Conservation (phyloP, 2,113 vertebrate species). For the Puntigrus tetrazona region DNA sequence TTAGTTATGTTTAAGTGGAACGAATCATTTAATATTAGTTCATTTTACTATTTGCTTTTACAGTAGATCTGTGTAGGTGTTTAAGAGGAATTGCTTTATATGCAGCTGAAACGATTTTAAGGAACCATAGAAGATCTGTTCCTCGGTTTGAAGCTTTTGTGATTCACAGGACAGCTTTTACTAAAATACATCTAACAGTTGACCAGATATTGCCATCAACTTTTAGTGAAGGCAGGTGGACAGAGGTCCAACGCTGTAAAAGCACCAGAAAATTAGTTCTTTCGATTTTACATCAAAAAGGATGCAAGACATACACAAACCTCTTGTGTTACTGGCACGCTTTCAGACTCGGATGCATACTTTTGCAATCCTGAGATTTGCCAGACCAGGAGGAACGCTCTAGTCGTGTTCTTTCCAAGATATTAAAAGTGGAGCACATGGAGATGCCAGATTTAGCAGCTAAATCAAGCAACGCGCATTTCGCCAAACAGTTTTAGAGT, state of each 20-base stretch:
- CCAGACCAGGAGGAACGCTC: conserved; percentile 41
- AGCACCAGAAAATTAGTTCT: neutral
- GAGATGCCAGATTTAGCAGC: conserved; percentile 41
- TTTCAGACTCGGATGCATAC: no score
- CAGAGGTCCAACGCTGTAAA: neutral
- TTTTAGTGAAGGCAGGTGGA: neutral
- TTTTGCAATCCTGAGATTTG: conserved; percentile 48
- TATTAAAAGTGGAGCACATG: conserved; percentile 33
- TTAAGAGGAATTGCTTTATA: neutral
- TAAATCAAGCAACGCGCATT: conserved; percentile 46
- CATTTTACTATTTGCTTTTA: neutral
- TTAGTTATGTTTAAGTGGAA: no score
- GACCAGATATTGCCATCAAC: neutral
- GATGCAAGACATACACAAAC: neutral
- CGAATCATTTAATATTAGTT: no score
- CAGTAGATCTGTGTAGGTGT: neutral
- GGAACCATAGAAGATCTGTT: neutral
- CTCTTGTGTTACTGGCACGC: neutral
- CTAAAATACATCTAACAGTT: neutral
- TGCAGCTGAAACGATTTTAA: neutral
- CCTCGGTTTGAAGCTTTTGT: neutral
- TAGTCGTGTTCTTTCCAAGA: conserved; percentile 50
- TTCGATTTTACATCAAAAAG: neutral
- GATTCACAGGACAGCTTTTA: neutral
- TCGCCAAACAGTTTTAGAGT: conserved; percentile 34